Conservation (phyloP, 2,113 vertebrate species). For the Sitta europaea region DNA sequence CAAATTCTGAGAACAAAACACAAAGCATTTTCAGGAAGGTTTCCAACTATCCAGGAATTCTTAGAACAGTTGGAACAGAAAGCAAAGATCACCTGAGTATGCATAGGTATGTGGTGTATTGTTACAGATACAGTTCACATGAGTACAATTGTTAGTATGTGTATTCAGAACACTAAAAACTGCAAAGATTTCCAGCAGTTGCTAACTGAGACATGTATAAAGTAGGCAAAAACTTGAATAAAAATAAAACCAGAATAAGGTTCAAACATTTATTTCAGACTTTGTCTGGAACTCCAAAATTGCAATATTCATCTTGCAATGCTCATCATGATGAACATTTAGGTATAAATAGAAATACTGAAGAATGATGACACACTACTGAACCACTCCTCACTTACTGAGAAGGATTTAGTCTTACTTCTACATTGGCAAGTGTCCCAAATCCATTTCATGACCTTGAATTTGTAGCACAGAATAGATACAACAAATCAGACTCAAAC, state of each 20-base stretch:
- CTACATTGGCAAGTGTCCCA: not conserved
- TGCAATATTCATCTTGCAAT: not conserved
- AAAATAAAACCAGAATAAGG: not conserved
- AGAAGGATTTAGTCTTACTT: not conserved
- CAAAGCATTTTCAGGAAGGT: not conserved
- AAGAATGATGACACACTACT: not conserved
- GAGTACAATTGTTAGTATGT: not conserved
- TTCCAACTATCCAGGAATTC: not conserved
- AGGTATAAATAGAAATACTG: not conserved
- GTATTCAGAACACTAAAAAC: not conserved
- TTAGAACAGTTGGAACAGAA: not conserved
- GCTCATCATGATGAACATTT: not conserved
- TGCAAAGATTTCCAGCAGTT: not conserved
- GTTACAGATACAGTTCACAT: not conserved
- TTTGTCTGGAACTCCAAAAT: not conserved
- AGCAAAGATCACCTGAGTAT: not conserved
- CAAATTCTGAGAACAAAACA: not conserved
- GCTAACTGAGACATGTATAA: not conserved
- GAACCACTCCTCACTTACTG: not conserved
- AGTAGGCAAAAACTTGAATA: not conserved
- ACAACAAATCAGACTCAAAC: not conserved
- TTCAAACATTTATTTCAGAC: not conserved
- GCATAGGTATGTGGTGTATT: rapidly evolving
- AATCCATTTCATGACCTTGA: not conserved
- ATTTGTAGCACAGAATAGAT: not conserved